Evolutionary conservation across 2,888 invertebrate species (phyloP).

Genomic region (Tiliacea citrago): DNA sequence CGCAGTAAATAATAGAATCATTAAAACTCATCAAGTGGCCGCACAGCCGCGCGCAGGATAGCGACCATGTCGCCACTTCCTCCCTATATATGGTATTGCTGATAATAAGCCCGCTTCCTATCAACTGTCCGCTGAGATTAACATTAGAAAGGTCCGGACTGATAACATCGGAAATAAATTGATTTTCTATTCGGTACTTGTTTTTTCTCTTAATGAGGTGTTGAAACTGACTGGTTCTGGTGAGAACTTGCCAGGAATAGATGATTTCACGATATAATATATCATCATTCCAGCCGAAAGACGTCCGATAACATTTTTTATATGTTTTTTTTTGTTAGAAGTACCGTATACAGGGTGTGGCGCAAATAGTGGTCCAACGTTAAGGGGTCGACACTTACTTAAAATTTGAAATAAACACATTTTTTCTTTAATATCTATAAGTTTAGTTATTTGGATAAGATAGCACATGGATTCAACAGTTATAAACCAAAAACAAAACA

Average conservation of each 20-base stretch:
- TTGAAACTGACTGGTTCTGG: constrained; percentile 32
- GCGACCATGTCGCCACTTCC: constrained; percentile 55
- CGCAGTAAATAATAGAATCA: constrained; percentile 58
- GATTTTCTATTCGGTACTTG: constrained; percentile 50
- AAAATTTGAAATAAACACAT: no score
- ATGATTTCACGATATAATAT: neutral
- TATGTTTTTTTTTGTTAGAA: no score
- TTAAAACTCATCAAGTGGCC: constrained; percentile 51
- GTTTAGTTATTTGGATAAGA: no score
- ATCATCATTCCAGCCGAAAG: neutral
- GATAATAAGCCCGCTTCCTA: constrained; percentile 59
- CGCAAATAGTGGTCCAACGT: no score
- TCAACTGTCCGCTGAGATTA: constrained; percentile 56
- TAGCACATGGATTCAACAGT: no score
- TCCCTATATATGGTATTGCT: constrained; percentile 60
- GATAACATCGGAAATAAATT: constrained; percentile 58
- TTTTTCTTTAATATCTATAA: no score
- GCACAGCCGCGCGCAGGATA: constrained; percentile 33
- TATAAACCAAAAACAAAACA: no score
- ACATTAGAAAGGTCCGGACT: constrained; percentile 61
- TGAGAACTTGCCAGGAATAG: neutral
- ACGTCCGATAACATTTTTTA: no score
- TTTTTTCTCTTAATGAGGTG: constrained; percentile 65
- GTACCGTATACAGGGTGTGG: no score
- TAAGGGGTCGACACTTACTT: no score